Base-by-base conservation (phyloP, 2,888 invertebrate genomes). In the Amorpha juglandis region DNA sequence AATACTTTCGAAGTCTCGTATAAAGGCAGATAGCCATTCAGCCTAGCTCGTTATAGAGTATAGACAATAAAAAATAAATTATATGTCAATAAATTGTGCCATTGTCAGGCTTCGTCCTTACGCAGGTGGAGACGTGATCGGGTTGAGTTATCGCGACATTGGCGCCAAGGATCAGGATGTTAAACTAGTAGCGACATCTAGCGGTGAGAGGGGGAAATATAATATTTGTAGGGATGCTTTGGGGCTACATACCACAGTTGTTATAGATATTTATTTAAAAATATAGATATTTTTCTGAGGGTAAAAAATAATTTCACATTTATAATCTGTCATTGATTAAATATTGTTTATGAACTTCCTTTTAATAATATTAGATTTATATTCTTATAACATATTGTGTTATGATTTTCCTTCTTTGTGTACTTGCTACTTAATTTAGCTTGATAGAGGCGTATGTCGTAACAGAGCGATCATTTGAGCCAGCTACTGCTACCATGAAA, bases 111-210 rank as follows among this genome's bases (percentile, higher is more conserved):
- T 69, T 62, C 63, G 68, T 68, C 72, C 70, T 69, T 65, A 63
- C 53, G 51, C 63, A 63, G 65, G 48, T 68, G 45, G 62, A 78
- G 75, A 86, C 88, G 88, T 88, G 88, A 73, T 35, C 71, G 33
- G 83, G 70, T 73, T 86, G 64, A 65, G 12, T 58, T 71, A 67
- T 65, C 65, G 48, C 72, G 84, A 67, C 87, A 87, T 84, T 88
- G 88, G 74, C 67, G 68, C 72, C 86, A 84, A 84, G 86, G 84
- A 83, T 81, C 79, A 72, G 73, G 71, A 77, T 71, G 71, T 51
- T n/a, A 35, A 35, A 53, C 35, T 35, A 38, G 19, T 16, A 42
- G 51, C 14, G 63, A 50, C 63, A 63, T 63, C 63, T 58, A 42
- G 58, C 42, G 58, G 58, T 12, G 58, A 42, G 42, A 16, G 42